phyloP scores from a whole-genome alignment of 2,797 vertebrate genomes.

The Rhinophrynus dorsalis region DNA sequence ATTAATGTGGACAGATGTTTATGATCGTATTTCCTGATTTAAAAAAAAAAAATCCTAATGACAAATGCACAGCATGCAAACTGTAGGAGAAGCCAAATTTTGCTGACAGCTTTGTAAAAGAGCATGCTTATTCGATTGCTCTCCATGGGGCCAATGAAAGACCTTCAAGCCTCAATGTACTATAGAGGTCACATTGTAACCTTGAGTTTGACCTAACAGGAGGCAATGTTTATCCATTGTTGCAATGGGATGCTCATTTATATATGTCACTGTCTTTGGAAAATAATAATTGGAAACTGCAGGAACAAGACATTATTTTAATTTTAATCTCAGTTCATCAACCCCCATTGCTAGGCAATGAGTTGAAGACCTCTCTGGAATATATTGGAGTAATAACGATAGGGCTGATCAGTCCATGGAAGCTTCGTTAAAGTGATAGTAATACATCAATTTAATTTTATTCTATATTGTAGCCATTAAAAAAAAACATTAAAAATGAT shows the following conservation, averaged over 20 bases:
- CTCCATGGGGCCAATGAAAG: neutral
- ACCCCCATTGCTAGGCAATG: too few species aligned
- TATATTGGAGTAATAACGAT: too few species aligned
- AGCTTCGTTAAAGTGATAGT: too few species aligned
- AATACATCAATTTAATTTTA: too few species aligned
- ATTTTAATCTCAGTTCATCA: too few species aligned
- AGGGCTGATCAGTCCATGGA: too few species aligned
- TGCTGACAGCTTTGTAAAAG: neutral
- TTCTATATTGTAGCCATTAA: too few species aligned
- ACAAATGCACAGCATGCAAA: neutral
- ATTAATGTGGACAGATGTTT: conserved; percentile 21
- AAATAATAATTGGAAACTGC: neutral
- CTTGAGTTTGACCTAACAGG: neutral
- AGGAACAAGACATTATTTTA: neutral
- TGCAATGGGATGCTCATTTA: conserved; percentile 6
- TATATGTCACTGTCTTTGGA: neutral
- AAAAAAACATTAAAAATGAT: too few species aligned
- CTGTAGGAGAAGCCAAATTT: neutral
- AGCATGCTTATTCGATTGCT: neutral
- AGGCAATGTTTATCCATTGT: conserved; percentile 1
- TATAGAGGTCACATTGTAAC: neutral
- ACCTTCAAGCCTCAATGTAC: neutral
- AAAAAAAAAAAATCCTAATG: too few species aligned
- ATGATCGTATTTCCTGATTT: conserved; percentile 8
- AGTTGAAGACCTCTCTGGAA: too few species aligned